These are phyloP conservation scores for Aplysia californica DNA, from an alignment of 1,140 invertebrate genomes.

Conservation along the genomic window DNA sequence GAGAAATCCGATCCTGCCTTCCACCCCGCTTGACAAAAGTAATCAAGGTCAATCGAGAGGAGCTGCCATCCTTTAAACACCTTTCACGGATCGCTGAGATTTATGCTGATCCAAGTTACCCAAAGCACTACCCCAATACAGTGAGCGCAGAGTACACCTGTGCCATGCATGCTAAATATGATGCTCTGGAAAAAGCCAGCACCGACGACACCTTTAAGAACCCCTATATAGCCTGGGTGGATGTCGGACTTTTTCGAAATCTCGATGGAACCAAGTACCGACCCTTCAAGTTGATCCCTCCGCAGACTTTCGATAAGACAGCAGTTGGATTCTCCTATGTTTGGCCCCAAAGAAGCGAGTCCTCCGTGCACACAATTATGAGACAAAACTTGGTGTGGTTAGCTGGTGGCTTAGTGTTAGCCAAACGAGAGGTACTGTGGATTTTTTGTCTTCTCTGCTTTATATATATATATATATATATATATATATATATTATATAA, in stretches of 20 bases:
- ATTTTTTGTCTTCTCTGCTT: too few relatives aligned
- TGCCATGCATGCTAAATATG: slow-evolving; percentile 61
- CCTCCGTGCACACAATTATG: slow-evolving; percentile 38
- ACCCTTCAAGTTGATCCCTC: slow-evolving; percentile 46
- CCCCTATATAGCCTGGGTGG: slow-evolving; percentile 56
- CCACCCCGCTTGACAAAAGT: slow-evolving; percentile 41
- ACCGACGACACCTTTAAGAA: slow-evolving; percentile 42
- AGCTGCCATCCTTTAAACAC: slow-evolving; percentile 52
- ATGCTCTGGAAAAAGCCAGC: slow-evolving; percentile 42
- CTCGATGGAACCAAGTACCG: slow-evolving; percentile 36
- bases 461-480: too few relatives aligned
- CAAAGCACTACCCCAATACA: slow-evolving; percentile 56
- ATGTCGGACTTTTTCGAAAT: slow-evolving; percentile 53
- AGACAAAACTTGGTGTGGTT: slow-evolving; percentile 48
- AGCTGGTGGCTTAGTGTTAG: slow-evolving; percentile 47
- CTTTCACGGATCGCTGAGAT: slow-evolving; percentile 38
- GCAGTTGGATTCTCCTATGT: slow-evolving; percentile 52
- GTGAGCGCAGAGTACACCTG: slow-evolving; percentile 50
- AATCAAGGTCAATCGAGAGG: slow-evolving; percentile 36
- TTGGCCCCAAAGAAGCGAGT: slow-evolving; percentile 28
- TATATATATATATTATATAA: too few relatives aligned
- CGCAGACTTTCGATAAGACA: slow-evolving; percentile 48
- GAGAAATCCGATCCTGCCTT: slow-evolving; percentile 26
- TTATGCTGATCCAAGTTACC: slow-evolving; percentile 46
- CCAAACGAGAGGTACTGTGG: slow-evolving; percentile 33